These are phyloP conservation scores for Sebastes steindachneri DNA, from an alignment of 2,797 vertebrate species.

Conservation along the genomic window DNA sequence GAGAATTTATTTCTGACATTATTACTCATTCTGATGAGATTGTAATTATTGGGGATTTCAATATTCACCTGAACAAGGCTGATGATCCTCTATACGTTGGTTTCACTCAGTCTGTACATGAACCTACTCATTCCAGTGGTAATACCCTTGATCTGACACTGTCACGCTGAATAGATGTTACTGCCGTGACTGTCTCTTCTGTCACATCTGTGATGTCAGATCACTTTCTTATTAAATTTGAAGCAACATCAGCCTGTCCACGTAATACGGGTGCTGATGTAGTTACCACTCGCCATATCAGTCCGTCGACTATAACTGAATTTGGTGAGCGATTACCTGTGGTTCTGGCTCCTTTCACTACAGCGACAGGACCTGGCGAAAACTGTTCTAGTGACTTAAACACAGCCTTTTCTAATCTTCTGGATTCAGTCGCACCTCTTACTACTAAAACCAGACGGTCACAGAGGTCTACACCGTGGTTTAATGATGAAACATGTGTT, in stretches of 20 bases:
- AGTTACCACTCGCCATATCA: no score
- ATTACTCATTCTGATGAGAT: not conserved
- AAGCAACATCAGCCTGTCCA: not conserved
- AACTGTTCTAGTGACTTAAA: not conserved
- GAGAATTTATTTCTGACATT: not conserved
- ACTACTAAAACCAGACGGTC: not conserved
- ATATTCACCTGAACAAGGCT: not conserved
- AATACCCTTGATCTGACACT: no score
- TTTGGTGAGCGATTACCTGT: not conserved
- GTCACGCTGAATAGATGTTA: no score
- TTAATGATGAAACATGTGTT: no score
- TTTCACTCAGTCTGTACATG: no score
- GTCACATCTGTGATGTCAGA: no score
- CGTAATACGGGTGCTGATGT: no score
- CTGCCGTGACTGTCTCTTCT: not conserved
- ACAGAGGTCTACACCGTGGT: not conserved
- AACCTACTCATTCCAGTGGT: no score
- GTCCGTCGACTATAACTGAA: no score
- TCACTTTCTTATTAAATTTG: no score
- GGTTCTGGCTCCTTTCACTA: not conserved
- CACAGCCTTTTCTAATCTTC: not conserved
- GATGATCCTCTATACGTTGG: no score
- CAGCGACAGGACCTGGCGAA: not conserved
- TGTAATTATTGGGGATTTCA: not conserved
- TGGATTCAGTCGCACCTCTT: not conserved